These are phyloP conservation scores for Trichacis sp. DNA, from an alignment of 2,888 invertebrate species.

Conservation along the genomic window DNA sequence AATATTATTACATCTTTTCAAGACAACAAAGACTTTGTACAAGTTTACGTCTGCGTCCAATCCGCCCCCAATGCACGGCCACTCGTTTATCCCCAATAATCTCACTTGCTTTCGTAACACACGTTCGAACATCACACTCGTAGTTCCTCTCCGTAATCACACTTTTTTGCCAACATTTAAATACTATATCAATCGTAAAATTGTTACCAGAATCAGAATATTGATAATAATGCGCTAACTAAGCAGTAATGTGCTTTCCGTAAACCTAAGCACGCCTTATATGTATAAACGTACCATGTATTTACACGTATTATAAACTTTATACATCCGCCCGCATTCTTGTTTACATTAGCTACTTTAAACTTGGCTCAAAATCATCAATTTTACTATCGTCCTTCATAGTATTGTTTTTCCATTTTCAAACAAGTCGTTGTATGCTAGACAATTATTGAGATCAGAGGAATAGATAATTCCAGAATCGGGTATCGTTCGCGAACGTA, in stretches of 20 bases:
- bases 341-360: slow-evolving; percentile 36
- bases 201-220: slow-evolving; percentile 49
- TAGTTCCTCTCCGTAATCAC: slow-evolving; percentile 10
- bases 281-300: slow-evolving; percentile 56
- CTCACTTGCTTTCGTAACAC: slow-evolving; percentile 20
- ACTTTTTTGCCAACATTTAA: slow-evolving; percentile 61
- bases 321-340: slow-evolving; percentile 33
- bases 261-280: slow-evolving; percentile 41
- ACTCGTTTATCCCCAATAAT: slow-evolving; percentile 41
- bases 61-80: slow-evolving; percentile 61
- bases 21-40: slow-evolving; percentile 54
- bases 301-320: slow-evolving; percentile 52
- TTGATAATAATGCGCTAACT: slow-evolving; percentile 63
- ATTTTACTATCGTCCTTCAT: background rate
- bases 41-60: slow-evolving; percentile 54
- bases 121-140: slow-evolving; percentile 13
- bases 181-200: slow-evolving; percentile 61
- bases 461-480: slow-evolving; percentile 61
- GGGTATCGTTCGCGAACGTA: slow-evolving; percentile 23
- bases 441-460: slow-evolving; percentile 68
- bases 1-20: background rate
- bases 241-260: slow-evolving; percentile 53
- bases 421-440: slow-evolving; percentile 65
- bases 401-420: slow-evolving; percentile 30
- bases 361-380: background rate